A percentile compares a stretch with the other conserved stretches of the same genome.
phyloP scores from a whole-genome alignment of 2,113 vertebrate genomes.

The Sceloporus tristichus region DNA sequence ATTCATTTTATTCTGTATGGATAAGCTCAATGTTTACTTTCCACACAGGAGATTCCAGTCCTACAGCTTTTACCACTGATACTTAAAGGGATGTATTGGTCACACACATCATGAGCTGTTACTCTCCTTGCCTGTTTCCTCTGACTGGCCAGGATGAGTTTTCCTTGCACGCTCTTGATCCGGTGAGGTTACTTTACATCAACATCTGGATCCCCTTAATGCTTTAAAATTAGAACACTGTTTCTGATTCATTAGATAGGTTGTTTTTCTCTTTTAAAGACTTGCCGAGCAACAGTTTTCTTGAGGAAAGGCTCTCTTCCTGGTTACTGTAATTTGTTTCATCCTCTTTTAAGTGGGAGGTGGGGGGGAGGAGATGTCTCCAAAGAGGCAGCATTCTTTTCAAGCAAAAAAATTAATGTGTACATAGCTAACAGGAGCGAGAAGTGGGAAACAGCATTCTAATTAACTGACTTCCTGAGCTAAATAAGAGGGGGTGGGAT shows the following conservation, averaged over 20 bases:
- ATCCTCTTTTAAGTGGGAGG: neutral
- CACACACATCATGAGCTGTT: slow-evolving; percentile 53
- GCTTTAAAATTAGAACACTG: slow-evolving; percentile 23
- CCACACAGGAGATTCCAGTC: slow-evolving; percentile 62
- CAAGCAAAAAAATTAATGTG: slow-evolving; percentile 28
- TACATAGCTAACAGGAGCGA: neutral
- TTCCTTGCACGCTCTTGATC: neutral
- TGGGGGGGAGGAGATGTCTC: neutral
- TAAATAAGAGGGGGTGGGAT: neutral
- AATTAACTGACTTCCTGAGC: neutral
- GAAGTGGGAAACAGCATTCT: neutral
- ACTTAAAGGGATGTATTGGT: slow-evolving; percentile 50
- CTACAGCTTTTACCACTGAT: slow-evolving; percentile 59
- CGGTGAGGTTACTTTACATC: slow-evolving; percentile 17
- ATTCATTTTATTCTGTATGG: slow-evolving; percentile 61
- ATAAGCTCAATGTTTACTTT: slow-evolving; percentile 57
- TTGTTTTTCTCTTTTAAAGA: slow-evolving; percentile 22
- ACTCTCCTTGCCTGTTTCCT: neutral
- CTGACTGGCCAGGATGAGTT: slow-evolving; percentile 26
- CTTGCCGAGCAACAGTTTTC: neutral
- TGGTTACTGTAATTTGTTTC: slow-evolving; percentile 12
- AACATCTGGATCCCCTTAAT: slow-evolving; percentile 41
- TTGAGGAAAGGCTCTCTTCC: slow-evolving; percentile 12
- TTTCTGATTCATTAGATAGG: slow-evolving; percentile 42
- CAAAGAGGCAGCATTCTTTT: neutral